Evolutionary conservation across 2,888 invertebrate genomes (phyloP).

Genomic region (Bombylius major): DNA sequence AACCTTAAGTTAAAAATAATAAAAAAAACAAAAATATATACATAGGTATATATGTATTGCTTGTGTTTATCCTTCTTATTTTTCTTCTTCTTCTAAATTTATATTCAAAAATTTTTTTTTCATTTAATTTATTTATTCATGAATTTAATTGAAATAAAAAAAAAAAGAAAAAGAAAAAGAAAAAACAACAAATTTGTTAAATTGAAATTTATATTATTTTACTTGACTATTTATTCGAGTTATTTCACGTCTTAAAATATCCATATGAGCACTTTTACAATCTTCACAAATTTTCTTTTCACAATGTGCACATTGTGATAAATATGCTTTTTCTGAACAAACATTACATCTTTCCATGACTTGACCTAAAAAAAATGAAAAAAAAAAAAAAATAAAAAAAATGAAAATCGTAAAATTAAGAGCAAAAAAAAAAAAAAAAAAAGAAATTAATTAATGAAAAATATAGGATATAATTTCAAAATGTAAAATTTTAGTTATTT

Average conservation of each 20-base stretch:
- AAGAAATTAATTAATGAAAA: too few relatives aligned
- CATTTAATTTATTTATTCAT: neutral
- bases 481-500: too few relatives aligned
- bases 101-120: too few relatives aligned
- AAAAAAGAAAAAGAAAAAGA: neutral
- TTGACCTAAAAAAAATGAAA: conserved; percentile 41
- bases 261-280: conserved; percentile 93
- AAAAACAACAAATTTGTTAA: neutral
- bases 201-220: conserved; percentile 7
- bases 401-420: too few relatives aligned
- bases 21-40: neutral
- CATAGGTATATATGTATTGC: too few relatives aligned
- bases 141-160: neutral
- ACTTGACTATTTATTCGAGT: conserved; percentile 76
- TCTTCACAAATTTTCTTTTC: conserved; percentile 94
- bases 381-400: too few relatives aligned
- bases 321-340: conserved; percentile 84
- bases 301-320: conserved; percentile 85
- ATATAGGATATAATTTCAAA: too few relatives aligned
- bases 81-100: too few relatives aligned
- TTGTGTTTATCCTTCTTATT: too few relatives aligned
- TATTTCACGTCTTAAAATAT: conserved; percentile 85
- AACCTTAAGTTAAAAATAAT: conserved; percentile 37
- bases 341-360: conserved; percentile 89
- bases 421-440: too few relatives aligned